Evolutionary conservation across 2,113 vertebrate species (phyloP).

Genomic region (Alouatta palliata): DNA sequence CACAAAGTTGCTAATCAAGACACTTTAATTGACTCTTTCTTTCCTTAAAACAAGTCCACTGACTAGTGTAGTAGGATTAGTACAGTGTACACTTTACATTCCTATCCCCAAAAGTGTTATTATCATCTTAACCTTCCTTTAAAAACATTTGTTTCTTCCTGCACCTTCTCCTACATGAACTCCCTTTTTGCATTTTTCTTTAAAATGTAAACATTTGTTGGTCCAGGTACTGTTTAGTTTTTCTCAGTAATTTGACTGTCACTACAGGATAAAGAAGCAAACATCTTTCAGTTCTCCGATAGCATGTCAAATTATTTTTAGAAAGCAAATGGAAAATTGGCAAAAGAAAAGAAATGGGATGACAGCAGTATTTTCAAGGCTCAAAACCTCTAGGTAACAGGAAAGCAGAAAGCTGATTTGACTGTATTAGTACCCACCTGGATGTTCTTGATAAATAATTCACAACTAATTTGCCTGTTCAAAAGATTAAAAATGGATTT

Average conservation of each 20-base stretch:
- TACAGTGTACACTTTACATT: background rate
- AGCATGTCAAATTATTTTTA: slow-evolving; percentile 50
- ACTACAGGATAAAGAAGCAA: slow-evolving; percentile 19
- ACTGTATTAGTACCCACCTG: slow-evolving; percentile 59
- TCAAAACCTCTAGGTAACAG: background rate
- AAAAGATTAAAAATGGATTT: slow-evolving; percentile 73
- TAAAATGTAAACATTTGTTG: slow-evolving; percentile 18
- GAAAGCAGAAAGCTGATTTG: slow-evolving; percentile 56
- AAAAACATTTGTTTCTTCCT: background rate
- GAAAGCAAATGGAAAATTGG: slow-evolving; percentile 59
- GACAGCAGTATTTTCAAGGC: slow-evolving; percentile 46
- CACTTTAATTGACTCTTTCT: background rate
- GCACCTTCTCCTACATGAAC: background rate
- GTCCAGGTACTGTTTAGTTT: slow-evolving; percentile 39
- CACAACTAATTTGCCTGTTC: slow-evolving; percentile 71
- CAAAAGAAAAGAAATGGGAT: slow-evolving; percentile 47
- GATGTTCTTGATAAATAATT: slow-evolving; percentile 78
- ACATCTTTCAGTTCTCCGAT: slow-evolving; percentile 35
- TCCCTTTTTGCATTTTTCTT: background rate
- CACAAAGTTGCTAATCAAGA: background rate
- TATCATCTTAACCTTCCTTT: background rate
- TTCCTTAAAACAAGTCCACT: slow-evolving; percentile 30
- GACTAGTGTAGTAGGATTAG: background rate
- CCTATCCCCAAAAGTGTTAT: background rate
- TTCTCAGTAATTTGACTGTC: slow-evolving; percentile 25